Evolutionary conservation across 2,113 vertebrate species (phyloP).

Genomic region (Bubo bubo): DNA sequence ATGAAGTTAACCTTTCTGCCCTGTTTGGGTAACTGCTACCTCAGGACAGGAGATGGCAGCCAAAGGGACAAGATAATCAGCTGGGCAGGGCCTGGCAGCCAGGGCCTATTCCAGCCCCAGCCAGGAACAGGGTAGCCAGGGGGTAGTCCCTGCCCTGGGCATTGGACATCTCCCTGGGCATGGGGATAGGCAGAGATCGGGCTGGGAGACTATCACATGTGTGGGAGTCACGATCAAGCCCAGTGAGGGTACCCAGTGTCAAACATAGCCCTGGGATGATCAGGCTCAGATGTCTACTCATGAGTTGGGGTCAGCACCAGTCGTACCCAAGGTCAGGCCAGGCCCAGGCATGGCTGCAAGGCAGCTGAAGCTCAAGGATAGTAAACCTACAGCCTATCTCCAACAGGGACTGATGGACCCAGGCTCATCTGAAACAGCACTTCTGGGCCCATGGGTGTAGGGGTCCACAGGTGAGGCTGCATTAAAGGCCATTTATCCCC

Average conservation of each 20-base stretch:
- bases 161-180: background rate
- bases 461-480: background rate
- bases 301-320: background rate
- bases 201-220: no score
- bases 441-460: background rate
- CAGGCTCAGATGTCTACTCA: background rate
- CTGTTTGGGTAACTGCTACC: background rate
- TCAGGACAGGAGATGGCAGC: accelerated
- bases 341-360: background rate
- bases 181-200: no score
- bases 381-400: background rate
- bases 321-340: no score
- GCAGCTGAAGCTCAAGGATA: background rate
- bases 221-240: background rate
- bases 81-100: background rate
- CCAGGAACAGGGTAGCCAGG: background rate
- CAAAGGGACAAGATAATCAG: background rate
- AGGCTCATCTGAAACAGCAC: background rate
- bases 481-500: background rate
- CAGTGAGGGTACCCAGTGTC: background rate
- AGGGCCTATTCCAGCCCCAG: background rate
- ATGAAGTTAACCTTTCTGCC: no score
- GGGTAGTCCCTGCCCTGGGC: background rate
- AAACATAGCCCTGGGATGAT: accelerated
- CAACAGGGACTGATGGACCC: background rate